Percentiles rank a stretch among this genome's conserved stretches.
These are phyloP conservation scores for Catonia carolina DNA, from an alignment of 2,888 invertebrate genomes.

Conservation along the genomic window DNA sequence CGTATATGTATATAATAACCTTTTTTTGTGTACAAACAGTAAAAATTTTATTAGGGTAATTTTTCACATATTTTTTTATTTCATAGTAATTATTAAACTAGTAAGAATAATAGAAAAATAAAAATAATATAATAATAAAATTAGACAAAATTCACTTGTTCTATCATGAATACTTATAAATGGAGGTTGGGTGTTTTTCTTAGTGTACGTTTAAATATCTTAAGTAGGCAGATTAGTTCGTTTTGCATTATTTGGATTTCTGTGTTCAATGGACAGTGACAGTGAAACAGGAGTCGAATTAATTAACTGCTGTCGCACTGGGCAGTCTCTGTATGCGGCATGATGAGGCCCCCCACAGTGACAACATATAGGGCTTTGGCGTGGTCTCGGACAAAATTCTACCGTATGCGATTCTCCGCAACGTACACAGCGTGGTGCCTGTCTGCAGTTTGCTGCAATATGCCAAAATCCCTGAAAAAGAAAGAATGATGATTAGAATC, in stretches of 20 bases:
- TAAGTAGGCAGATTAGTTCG: too few relatives aligned
- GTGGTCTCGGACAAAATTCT: slow-evolving; percentile 45
- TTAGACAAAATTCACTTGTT: too few relatives aligned
- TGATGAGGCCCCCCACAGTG: slow-evolving; percentile 50
- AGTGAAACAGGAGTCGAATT: slow-evolving; percentile 43
- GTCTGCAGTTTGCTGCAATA: slow-evolving; percentile 46
- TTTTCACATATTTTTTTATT: too few relatives aligned
- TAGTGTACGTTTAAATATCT: too few relatives aligned
- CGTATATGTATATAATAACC: too few relatives aligned
- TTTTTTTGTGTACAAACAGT: too few relatives aligned
- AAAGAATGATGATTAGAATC: neutral
- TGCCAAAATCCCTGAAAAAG: slow-evolving; percentile 47
- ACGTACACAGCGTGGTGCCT: slow-evolving; percentile 46
- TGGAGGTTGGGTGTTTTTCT: too few relatives aligned
- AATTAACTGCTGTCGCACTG: slow-evolving; percentile 43
- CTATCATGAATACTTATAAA: too few relatives aligned
- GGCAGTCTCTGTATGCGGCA: slow-evolving; percentile 42
- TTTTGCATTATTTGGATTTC: neutral
- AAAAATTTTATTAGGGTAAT: too few relatives aligned
- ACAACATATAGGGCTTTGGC: slow-evolving; percentile 48
- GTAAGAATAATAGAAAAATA: too few relatives aligned
- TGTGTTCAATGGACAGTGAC: neutral
- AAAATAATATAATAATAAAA: too few relatives aligned
- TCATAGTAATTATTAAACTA: too few relatives aligned
- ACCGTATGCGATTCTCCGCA: slow-evolving; percentile 50